Base-by-base conservation (phyloP, 1,140 invertebrate species). In the Euglossa dilemma region DNA sequence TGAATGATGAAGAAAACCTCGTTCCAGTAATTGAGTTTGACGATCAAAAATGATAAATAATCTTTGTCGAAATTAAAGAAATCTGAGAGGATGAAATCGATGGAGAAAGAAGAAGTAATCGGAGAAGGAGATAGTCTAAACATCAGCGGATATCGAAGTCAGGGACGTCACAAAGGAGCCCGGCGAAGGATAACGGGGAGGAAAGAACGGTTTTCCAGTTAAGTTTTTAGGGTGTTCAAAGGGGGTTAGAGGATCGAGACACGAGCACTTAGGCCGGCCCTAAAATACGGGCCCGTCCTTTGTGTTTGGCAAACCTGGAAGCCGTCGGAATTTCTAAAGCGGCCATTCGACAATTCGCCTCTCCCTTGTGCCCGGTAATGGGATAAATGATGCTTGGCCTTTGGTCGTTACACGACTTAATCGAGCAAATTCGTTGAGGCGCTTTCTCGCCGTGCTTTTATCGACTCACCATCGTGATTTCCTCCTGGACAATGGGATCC, bases 251-350 rank as follows among this genome's bases (percentile, higher is more conserved):
- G 23, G 36, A 20, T 8, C 6, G 50, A 12, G 52, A 16, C 67
- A 80, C 28, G 70, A 74, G 59, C 70, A 66, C 79, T 80, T 66
- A 54, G 70, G 1, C 79, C 50, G 25, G 70, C 59, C 59, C 72
- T 57, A 56, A 73, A 84, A 78, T 79, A 84, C 72, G 67, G n/a
- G 45, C 12, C 43, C 20, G 45, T 45, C 80, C 76, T 73, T 87
- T 87, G 85, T 87, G 64, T 70, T 71, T 52, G 69, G 66, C 25
- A 70, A 85, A 79, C 74, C 76, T 87, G 69, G 80, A 73, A 85
- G 84, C 84, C 52, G 66, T 80, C 63, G 80, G 67, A 83, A 83
- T 83, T 85, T 85, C 84, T 85, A 87, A 87, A 87, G 85, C 59
- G 43, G 45, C 73, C 73, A 64, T 84, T 76, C 82, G 52, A 79